These are phyloP conservation scores for Grammomys dolichurus DNA, from an alignment of 2,113 vertebrate genomes.

Conservation along the genomic window DNA sequence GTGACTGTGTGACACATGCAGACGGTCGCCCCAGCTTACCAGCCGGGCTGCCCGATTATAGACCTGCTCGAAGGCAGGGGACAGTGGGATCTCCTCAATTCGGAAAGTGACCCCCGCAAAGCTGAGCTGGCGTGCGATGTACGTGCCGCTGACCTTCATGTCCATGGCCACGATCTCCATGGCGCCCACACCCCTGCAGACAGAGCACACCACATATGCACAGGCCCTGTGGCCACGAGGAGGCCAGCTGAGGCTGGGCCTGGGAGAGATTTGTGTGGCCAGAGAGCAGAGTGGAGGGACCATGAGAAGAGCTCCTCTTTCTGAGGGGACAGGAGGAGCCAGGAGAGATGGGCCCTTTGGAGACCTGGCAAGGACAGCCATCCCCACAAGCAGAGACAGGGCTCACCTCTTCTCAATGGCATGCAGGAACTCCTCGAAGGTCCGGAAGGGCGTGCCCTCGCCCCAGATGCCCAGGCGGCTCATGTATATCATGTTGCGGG, in stretches of 20 bases:
- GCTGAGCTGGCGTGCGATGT: constrained; percentile 99
- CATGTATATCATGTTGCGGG: constrained; percentile 99
- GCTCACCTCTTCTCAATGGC: constrained; percentile 97
- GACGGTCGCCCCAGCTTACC: constrained; percentile 86
- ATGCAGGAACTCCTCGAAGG: constrained; percentile 97
- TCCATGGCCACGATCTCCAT: constrained; percentile 99
- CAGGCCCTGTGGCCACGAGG: neutral
- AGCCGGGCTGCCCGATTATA: constrained; percentile 97
- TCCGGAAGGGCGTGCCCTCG: constrained; percentile 95
- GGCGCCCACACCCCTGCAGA: constrained; percentile 94
- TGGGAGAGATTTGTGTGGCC: neutral
- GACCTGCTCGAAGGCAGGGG: constrained; percentile 92
- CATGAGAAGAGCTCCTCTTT: no score
- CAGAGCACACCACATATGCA: neutral
- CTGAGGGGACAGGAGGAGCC: neutral
- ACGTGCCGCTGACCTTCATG: constrained; percentile 99
- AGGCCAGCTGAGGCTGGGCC: no score
- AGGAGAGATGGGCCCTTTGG: neutral
- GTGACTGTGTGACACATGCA: neutral
- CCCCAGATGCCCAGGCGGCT: constrained; percentile 99
- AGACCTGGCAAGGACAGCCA: no score
- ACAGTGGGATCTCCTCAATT: constrained; percentile 96
- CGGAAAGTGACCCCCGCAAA: constrained; percentile 98
- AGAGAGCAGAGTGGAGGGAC: neutral
- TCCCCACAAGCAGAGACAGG: accelerated